Percentiles rank a stretch among this genome's conserved stretches.
These are phyloP conservation scores for Eristalinus aeneus DNA, from an alignment of 2,888 invertebrate genomes.

Conservation along the genomic window DNA sequence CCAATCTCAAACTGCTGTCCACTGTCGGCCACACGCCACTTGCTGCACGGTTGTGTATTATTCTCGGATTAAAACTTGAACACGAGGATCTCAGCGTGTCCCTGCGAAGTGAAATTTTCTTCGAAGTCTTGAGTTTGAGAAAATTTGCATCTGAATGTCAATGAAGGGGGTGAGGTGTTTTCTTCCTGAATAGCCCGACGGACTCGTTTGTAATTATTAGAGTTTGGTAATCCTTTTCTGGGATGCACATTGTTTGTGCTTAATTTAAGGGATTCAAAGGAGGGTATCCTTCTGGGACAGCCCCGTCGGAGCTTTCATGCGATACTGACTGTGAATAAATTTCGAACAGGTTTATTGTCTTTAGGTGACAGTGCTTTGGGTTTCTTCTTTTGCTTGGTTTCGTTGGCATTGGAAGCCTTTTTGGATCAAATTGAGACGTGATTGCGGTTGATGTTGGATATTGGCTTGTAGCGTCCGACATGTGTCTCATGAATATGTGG, in stretches of 20 bases:
- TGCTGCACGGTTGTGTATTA: background rate
- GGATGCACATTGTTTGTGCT: slow-evolving; percentile 26
- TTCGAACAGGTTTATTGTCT: background rate
- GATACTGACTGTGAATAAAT: slow-evolving; percentile 31
- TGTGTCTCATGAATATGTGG: background rate
- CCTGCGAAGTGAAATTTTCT: slow-evolving; percentile 31
- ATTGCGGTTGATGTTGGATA: background rate
- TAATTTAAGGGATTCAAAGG: slow-evolving; percentile 16
- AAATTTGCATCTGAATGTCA: slow-evolving; percentile 62
- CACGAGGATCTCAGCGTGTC: background rate
- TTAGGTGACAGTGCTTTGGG: background rate
- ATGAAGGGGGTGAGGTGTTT: slow-evolving; percentile 41
- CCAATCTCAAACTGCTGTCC: slow-evolving; percentile 1
- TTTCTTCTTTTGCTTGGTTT: too few species aligned
- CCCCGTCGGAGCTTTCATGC: slow-evolving; percentile 1
- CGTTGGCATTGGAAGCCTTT: background rate
- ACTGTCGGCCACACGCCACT: background rate
- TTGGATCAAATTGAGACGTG: background rate
- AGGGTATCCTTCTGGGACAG: background rate
- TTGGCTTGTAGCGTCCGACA: background rate
- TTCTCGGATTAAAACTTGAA: slow-evolving; percentile 36
- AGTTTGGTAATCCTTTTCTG: slow-evolving; percentile 49
- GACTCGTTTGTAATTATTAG: slow-evolving; percentile 65
- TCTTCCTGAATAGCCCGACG: slow-evolving; percentile 33
- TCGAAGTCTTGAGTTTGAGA: slow-evolving; percentile 21